Conservation (phyloP, 2,113 vertebrate genomes). For the Alces alces region DNA sequence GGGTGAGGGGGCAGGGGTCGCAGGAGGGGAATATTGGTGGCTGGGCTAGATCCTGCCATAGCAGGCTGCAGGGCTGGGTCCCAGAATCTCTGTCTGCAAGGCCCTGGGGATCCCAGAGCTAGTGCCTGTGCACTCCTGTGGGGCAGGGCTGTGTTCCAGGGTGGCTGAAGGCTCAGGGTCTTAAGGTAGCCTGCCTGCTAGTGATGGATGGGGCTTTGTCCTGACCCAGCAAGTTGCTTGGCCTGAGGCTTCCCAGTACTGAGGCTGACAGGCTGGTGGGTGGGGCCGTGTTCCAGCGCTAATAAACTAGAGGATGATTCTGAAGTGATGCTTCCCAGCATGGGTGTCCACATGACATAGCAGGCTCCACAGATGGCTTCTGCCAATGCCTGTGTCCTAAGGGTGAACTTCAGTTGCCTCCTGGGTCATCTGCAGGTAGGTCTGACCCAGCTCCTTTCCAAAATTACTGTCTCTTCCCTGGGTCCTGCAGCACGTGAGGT, state of each 20-base stretch:
- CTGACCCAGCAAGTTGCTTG: background rate
- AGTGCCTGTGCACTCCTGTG: background rate
- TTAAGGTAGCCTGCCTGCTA: background rate
- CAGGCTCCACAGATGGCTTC: background rate
- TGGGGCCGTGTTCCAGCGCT: background rate
- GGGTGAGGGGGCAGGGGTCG: background rate
- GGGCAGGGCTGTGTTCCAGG: background rate
- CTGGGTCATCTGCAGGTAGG: background rate
- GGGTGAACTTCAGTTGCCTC: background rate
- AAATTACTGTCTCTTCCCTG: background rate
- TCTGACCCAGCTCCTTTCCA: background rate
- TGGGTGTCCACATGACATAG: background rate
- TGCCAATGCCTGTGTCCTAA: background rate
- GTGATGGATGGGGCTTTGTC: background rate
- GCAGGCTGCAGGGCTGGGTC: background rate
- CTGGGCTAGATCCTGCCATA: background rate
- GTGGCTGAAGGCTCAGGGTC: background rate
- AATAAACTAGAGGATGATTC: background rate
- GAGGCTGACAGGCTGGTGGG: background rate
- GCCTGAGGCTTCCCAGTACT: background rate
- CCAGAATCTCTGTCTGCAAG: background rate
- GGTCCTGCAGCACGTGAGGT: background rate
- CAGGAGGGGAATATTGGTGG: background rate
- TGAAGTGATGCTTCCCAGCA: background rate
- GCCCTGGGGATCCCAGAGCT: background rate